Evolutionary conservation across 2,797 vertebrate species (phyloP).

Genomic region (Stomatorhinus walkeri): DNA sequence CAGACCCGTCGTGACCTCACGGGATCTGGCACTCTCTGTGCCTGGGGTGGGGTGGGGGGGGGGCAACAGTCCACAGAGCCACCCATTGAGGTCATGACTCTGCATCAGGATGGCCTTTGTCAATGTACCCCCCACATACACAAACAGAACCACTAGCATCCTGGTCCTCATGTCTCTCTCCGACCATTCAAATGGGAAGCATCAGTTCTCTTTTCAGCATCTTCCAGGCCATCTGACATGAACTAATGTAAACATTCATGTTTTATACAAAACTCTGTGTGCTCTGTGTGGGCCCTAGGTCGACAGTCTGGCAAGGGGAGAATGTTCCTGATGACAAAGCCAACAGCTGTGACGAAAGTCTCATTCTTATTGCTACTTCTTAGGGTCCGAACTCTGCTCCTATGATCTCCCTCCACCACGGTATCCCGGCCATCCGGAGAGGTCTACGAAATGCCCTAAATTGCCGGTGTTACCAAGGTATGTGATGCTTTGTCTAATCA

Average conservation of each 20-base stretch:
- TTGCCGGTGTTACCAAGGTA: constrained; percentile 72
- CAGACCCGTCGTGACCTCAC: constrained; percentile 17
- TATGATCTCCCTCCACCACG: constrained; percentile 76
- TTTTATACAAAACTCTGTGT: neutral
- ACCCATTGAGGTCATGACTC: constrained; percentile 35
- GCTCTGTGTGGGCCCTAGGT: neutral
- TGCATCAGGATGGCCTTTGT: constrained; percentile 29
- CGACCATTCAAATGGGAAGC: neutral
- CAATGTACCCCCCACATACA: neutral
- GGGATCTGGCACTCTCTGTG: neutral
- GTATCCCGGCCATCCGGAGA: constrained; percentile 69
- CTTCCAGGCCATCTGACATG: neutral
- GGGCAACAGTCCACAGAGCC: constrained; percentile 41
- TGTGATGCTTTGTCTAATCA: constrained; percentile 25
- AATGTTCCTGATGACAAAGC: neutral
- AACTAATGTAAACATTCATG: neutral
- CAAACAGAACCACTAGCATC: neutral
- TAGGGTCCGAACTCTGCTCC: constrained; percentile 83
- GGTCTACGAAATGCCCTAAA: constrained; percentile 79
- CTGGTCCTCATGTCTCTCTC: neutral
- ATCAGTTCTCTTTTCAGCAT: neutral
- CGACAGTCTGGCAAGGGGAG: neutral
- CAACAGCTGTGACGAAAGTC: neutral
- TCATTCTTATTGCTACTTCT: constrained; percentile 19
- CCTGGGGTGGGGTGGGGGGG: neutral